Evolutionary conservation across 2,113 vertebrate genomes (phyloP).

Genomic region (Ardeotis arabs): DNA sequence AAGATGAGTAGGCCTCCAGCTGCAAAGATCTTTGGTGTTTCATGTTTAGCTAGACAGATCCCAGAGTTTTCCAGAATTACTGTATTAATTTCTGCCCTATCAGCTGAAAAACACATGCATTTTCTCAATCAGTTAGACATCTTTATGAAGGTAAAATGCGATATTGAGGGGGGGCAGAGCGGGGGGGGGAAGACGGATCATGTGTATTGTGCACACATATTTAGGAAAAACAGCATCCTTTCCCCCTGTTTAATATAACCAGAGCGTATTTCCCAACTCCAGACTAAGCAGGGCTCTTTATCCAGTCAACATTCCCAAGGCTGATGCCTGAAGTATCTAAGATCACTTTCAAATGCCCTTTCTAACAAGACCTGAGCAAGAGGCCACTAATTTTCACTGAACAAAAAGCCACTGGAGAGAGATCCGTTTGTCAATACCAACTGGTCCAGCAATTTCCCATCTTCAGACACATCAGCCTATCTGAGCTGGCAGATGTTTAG

Average conservation of each 20-base stretch:
- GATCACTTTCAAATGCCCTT: constrained; percentile 85
- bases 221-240: neutral
- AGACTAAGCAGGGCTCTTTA: constrained; percentile 15
- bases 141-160: neutral
- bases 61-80: neutral
- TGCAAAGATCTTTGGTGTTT: neutral
- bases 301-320: constrained; percentile 69
- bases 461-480: constrained; percentile 84
- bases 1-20: constrained; percentile 6
- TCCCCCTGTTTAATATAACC: neutral
- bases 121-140: neutral
- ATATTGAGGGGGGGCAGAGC: neutral
- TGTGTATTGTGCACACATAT: neutral
- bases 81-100: constrained; percentile 2
- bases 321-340: constrained; percentile 75
- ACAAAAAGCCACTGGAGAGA: constrained; percentile 84
- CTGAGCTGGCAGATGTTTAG: constrained; percentile 96
- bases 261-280: neutral
- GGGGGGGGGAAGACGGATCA: neutral
- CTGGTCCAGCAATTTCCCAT: constrained; percentile 88
- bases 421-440: constrained; percentile 87
- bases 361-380: constrained; percentile 83
- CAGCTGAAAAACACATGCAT: neutral
- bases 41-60: neutral
- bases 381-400: constrained; percentile 82